Base-by-base conservation (phyloP, 2,888 invertebrate species). In the Stenchaetothrips biformis region DNA sequence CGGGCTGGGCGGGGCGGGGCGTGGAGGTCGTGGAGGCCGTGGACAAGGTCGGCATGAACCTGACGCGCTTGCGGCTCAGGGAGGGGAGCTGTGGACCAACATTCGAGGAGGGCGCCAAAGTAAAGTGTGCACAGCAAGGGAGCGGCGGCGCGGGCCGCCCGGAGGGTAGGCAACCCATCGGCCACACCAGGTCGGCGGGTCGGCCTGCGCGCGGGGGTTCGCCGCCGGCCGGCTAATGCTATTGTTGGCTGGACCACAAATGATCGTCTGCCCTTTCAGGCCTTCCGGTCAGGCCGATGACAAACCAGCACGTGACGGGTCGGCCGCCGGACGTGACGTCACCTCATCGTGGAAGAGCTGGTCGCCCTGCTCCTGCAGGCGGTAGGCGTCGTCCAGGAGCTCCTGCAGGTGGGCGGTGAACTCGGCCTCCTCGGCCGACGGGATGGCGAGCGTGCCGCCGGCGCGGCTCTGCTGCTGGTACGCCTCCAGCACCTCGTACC, bases 401-500 rank as follows among this genome's bases (percentile, higher is more conserved):
- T 91, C 91, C 86, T 95, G 94, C 83, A 96, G 90, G 86, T 95
- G 94, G 80, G 92, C 90, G 84, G 92, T 93, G 88, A 96, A 96
- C 86, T 94, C 94, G 0, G 95, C 93, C 86, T 96, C 96, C 85
- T 95, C 95, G 37, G 94, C 93, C 13, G 94, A 92, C 53, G 93
- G 91, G 78, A 92, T 88, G 0, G 92, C 90, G 48, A 86, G 86
- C 74, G 87, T 87, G 13, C 81, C 81, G 84, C 91, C 89, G 85
- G 90, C 89, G 80, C 90, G 89, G 82, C 87, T 85, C 25, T 91
- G 88, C 67, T 91, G 90, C 67, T 74, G 67, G 85, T 95, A 95
- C 67, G 94, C 92, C 0, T 94, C 92, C 83, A 98, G 88, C 16
- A 97, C 97, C 87, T 98, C 97, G 87, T 98, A 97, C 97, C 97